Conservation (phyloP, 2,797 vertebrate species). For the Alectoris magna region DNA sequence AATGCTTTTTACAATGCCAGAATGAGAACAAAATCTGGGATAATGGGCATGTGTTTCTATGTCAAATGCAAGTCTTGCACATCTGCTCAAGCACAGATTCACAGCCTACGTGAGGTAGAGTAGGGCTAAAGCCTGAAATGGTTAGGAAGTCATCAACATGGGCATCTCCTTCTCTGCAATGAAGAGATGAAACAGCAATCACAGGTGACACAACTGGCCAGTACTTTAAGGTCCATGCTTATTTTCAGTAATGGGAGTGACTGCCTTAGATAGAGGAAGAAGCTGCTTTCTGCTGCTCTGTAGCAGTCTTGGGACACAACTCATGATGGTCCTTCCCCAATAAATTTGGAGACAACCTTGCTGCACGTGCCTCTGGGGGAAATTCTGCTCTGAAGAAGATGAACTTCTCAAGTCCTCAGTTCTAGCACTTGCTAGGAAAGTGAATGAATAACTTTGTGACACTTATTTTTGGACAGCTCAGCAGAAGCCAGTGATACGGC, state of each 20-base stretch:
- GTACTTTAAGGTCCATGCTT: not conserved
- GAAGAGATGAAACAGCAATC: not conserved
- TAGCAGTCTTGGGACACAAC: not conserved
- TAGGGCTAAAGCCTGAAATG: not conserved
- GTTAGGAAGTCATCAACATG: not conserved
- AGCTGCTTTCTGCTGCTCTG: not conserved
- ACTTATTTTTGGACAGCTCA: slow-evolving; percentile 12
- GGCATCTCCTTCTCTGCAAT: not conserved
- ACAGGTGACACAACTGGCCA: not conserved
- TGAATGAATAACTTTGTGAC: not conserved
- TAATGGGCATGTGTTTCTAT: rapidly evolving
- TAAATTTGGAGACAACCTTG: not conserved
- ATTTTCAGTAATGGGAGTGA: not conserved
- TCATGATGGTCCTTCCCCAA: not conserved
- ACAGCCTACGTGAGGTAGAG: not conserved
- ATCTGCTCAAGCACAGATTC: not conserved
- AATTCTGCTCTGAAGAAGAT: not conserved
- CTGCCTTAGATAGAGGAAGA: not conserved
- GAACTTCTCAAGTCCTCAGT: not conserved
- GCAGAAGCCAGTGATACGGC: not conserved
- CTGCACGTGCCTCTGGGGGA: not conserved
- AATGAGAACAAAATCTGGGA: not conserved
- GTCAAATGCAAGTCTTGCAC: not conserved
- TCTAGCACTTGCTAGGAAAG: rapidly evolving
- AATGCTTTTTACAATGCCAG: not conserved